Percentiles rank a stretch among this genome's conserved stretches.
phyloP scores from a whole-genome alignment of 37 sponge, comb jelly and placozoan genomes.

The Ianthella basta region DNA sequence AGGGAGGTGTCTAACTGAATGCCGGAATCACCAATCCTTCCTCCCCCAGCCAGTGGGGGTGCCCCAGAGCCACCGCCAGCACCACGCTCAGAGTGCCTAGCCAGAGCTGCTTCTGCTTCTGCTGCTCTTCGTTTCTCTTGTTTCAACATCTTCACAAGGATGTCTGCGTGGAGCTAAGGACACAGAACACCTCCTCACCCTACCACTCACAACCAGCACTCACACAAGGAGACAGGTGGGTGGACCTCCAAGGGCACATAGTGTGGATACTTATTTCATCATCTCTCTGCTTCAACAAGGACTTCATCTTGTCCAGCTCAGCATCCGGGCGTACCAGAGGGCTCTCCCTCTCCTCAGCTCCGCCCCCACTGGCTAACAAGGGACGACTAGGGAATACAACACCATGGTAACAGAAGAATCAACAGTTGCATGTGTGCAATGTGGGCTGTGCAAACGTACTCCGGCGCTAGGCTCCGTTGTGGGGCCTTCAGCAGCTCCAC shows the following conservation, averaged over 20 bases:
- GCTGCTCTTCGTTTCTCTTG: constrained; percentile 81
- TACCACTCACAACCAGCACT: background rate
- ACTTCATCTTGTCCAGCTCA: constrained; percentile 70
- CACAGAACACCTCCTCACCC: background rate
- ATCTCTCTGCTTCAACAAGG: constrained; percentile 90
- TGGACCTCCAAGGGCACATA: background rate
- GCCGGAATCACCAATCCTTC: constrained; percentile 12
- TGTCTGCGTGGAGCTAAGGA: constrained; percentile 30
- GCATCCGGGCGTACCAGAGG: constrained; percentile 30
- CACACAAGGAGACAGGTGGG: background rate
- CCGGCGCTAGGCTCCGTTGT: too few species aligned
- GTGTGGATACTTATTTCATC: constrained; percentile 86
- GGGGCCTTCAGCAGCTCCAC: too few species aligned
- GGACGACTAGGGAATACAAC: too few species aligned
- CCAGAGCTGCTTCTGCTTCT: constrained; percentile 68
- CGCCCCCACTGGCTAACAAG: too few species aligned
- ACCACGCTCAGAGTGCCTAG: background rate
- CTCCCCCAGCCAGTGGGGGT: background rate
- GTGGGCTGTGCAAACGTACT: background rate
- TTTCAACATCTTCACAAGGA: constrained; percentile 90
- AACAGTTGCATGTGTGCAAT: too few species aligned
- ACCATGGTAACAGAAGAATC: too few species aligned
- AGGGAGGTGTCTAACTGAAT: background rate
- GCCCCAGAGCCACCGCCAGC: background rate
- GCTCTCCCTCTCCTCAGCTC: background rate